These are phyloP conservation scores for Stratiomys singularior DNA, from an alignment of 2,888 invertebrate species.

Conservation along the genomic window DNA sequence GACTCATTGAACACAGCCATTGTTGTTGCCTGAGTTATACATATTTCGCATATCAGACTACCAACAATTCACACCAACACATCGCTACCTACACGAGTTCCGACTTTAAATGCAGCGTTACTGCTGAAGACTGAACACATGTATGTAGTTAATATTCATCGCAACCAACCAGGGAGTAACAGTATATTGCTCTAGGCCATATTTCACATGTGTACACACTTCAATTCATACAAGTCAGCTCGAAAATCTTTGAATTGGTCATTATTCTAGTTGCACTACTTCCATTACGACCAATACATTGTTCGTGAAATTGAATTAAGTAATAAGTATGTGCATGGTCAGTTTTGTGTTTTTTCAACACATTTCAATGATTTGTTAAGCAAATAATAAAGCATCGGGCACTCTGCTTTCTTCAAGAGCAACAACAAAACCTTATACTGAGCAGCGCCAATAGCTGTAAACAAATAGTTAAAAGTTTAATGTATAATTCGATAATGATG, in stretches of 20 bases:
- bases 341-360: not conserved
- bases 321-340: constrained; percentile 1
- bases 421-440: not conserved
- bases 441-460: not conserved
- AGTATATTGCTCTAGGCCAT: not conserved
- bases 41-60: not conserved
- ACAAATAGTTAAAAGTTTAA: constrained; percentile 9
- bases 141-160: constrained; percentile 12
- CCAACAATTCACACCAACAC: not conserved
- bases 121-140: too few species aligned
- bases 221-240: not conserved
- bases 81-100: not conserved
- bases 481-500: not conserved
- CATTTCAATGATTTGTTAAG: too few species aligned
- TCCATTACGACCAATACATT: not conserved
- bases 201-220: not conserved
- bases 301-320: constrained; percentile 6
- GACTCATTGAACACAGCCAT: constrained; percentile 18
- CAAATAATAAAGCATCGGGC: too few species aligned
- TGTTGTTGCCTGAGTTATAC: not conserved
- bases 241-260: constrained; percentile 3
- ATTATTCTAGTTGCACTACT: constrained; percentile 14
- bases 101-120: too few species aligned
- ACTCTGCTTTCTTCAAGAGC: too few species aligned
- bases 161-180: constrained; percentile 12